phyloP scores from a whole-genome alignment of 2,797 vertebrate genomes.

The Pyrocephalus nanus region DNA sequence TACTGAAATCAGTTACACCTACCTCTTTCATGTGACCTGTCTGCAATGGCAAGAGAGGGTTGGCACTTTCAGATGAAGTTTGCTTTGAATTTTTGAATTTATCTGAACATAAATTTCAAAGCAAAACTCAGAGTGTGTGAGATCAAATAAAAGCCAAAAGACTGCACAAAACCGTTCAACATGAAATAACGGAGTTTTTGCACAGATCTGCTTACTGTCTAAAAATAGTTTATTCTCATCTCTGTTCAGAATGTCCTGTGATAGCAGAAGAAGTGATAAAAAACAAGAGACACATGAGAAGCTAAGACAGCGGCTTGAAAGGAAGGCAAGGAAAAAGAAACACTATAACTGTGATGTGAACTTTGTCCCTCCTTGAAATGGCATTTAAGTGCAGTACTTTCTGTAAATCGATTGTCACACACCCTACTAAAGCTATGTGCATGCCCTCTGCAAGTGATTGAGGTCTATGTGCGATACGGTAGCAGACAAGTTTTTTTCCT shows the following conservation, averaged over 20 bases:
- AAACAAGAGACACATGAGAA: neutral
- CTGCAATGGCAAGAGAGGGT: neutral
- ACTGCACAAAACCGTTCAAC: neutral
- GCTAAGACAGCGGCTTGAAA: neutral
- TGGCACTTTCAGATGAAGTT: neutral
- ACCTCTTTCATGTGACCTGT: neutral
- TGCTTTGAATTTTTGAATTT: constrained; percentile 29
- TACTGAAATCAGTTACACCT: neutral
- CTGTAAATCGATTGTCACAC: neutral
- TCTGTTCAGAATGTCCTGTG: constrained; percentile 8
- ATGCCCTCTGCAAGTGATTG: neutral
- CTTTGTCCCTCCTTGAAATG: constrained; percentile 3
- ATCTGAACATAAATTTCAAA: constrained; percentile 29
- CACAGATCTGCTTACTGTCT: neutral
- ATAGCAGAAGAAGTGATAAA: neutral
- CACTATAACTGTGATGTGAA: neutral
- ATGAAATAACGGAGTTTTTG: neutral
- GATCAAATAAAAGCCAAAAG: constrained; percentile 22
- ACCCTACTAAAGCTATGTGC: neutral
- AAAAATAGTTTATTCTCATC: constrained; percentile 40
- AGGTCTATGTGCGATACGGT: neutral
- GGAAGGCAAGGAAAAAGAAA: neutral
- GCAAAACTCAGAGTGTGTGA: neutral
- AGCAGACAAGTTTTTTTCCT: neutral
- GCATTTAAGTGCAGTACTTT: neutral